These are phyloP conservation scores for Tanytarsus gracilentus DNA, from an alignment of 2,888 invertebrate genomes.

Conservation along the genomic window DNA sequence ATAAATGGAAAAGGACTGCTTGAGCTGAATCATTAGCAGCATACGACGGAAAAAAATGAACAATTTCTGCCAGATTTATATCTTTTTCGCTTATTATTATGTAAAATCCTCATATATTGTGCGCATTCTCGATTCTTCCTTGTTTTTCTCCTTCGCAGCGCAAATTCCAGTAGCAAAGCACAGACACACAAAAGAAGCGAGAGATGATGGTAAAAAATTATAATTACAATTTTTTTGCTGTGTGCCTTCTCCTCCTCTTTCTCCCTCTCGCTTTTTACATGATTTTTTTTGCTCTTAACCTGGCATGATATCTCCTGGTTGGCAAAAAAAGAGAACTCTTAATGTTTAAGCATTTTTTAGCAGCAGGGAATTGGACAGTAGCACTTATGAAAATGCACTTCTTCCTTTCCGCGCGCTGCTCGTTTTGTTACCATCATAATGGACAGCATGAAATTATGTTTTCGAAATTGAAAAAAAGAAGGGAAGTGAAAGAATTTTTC, in stretches of 20 bases:
- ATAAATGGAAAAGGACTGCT: not conserved
- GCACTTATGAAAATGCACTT: slow-evolving; percentile 2
- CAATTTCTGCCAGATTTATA: slow-evolving; percentile 13
- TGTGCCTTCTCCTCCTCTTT: slow-evolving; percentile 12
- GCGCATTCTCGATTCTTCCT: too few species aligned
- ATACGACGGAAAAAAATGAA: not conserved
- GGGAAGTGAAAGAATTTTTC: not conserved
- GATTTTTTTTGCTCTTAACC: too few species aligned
- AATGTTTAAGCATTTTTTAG: too few species aligned
- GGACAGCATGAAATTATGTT: too few species aligned
- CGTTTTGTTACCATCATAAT: too few species aligned
- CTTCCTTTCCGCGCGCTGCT: too few species aligned
- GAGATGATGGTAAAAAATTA: slow-evolving; percentile 17
- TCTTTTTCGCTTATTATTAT: too few species aligned
- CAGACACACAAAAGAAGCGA: not conserved
- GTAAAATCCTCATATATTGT: too few species aligned
- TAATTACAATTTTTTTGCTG: slow-evolving; percentile 23
- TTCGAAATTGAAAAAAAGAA: too few species aligned
- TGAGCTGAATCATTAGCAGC: not conserved
- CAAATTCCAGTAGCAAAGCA: slow-evolving; percentile 26
- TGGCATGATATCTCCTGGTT: too few species aligned
- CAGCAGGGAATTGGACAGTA: not conserved
- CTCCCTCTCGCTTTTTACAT: too few species aligned
- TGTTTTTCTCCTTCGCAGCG: not conserved
- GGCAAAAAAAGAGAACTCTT: too few species aligned